Evolutionary conservation across 2,797 vertebrate genomes (phyloP).

Genomic region (Dryobates pubescens): DNA sequence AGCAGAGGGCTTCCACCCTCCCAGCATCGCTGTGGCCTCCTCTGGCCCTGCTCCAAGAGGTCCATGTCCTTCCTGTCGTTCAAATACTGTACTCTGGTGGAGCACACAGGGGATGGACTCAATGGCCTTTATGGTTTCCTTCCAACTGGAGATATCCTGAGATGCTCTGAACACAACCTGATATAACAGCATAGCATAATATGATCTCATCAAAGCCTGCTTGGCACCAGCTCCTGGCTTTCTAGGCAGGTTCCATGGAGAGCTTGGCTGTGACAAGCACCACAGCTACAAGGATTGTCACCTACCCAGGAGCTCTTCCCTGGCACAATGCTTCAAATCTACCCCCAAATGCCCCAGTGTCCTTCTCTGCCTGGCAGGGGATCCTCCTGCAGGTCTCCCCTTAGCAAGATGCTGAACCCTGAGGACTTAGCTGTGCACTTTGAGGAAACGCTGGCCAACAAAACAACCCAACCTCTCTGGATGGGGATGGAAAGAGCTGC

Average conservation of each 20-base stretch:
- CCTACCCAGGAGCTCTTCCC: background rate
- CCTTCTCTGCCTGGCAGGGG: background rate
- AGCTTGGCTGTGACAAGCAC: background rate
- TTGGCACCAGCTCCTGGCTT: background rate
- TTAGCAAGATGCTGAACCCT: background rate
- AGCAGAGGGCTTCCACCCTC: too few relatives aligned
- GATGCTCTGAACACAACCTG: too few relatives aligned
- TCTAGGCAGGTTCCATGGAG: background rate
- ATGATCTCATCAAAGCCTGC: background rate
- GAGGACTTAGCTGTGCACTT: rapidly evolving
- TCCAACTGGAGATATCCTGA: background rate
- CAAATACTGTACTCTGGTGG: background rate
- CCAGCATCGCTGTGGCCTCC: too few relatives aligned
- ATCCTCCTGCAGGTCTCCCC: background rate
- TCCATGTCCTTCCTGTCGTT: background rate
- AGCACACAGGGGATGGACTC: background rate
- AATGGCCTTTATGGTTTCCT: background rate
- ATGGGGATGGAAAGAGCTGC: background rate
- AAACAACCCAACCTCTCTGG: background rate
- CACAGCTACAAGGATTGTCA: background rate
- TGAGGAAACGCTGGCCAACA: background rate
- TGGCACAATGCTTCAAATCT: background rate
- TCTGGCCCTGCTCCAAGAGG: background rate
- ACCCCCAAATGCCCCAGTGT: background rate
- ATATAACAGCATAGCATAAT: background rate